Conservation (phyloP, 2,888 invertebrate genomes). For the Cosmia trapezina region DNA sequence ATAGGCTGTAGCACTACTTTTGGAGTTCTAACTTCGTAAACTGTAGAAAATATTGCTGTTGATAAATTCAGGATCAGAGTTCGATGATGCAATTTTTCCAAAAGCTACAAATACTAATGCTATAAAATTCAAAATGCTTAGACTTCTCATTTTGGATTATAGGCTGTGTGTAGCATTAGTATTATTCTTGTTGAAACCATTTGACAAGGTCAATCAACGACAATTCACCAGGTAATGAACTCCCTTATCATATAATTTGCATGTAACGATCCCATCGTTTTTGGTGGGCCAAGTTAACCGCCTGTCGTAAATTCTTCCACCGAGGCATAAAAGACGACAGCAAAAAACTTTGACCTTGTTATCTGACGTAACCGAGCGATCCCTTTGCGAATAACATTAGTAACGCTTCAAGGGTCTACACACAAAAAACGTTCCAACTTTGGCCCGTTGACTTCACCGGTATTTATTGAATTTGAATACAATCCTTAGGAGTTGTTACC, state of each 20-base stretch:
- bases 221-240: slow-evolving; percentile 27
- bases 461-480: slow-evolving; percentile 31
- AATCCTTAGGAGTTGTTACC: slow-evolving; percentile 16
- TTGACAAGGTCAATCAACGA: slow-evolving; percentile 12
- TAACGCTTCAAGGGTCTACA: slow-evolving; percentile 61
- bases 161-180: background rate
- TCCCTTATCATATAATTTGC: slow-evolving; percentile 40
- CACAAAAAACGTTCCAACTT: slow-evolving; percentile 46
- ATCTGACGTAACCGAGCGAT: slow-evolving; percentile 62
- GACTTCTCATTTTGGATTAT: too few relatives aligned
- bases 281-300: slow-evolving; percentile 32
- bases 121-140: too few relatives aligned
- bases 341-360: slow-evolving; percentile 71
- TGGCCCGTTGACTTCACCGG: slow-evolving; percentile 38
- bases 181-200: slow-evolving; percentile 6
- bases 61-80: too few relatives aligned
- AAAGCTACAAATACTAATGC: too few relatives aligned
- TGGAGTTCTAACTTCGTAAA: too few relatives aligned
- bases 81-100: too few relatives aligned
- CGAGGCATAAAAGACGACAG: slow-evolving; percentile 39
- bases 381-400: slow-evolving; percentile 70
- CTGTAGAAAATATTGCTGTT: too few relatives aligned
- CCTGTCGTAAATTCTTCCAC: slow-evolving; percentile 48
- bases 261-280: slow-evolving; percentile 29
- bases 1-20: too few relatives aligned